Conservation (phyloP, 2,888 invertebrate species). For the Hypercompe scribonia region DNA sequence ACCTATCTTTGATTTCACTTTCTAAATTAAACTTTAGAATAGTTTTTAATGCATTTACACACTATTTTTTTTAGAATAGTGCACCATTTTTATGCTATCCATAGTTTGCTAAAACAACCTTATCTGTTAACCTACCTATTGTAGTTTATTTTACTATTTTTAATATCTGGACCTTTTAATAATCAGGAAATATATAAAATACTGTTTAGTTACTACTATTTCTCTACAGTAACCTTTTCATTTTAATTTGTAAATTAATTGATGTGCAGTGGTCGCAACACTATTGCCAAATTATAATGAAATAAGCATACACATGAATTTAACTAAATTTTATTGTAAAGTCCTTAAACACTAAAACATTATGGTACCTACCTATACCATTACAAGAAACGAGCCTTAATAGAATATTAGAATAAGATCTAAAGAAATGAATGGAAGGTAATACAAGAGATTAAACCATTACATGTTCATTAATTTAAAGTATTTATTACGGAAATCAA, state of each 20-base stretch:
- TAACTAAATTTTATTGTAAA: constrained; percentile 76
- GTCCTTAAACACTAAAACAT: constrained; percentile 77
- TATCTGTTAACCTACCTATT: background rate
- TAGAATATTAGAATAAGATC: background rate
- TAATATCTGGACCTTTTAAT: background rate
- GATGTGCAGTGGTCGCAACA: constrained; percentile 2
- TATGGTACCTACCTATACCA: constrained; percentile 65
- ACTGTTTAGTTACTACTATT: background rate
- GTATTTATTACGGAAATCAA: constrained; percentile 5
- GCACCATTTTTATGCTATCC: background rate
- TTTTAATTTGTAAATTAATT: background rate
- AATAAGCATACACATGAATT: constrained; percentile 73
- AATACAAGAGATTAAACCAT: constrained; percentile 36
- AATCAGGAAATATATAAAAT: background rate
- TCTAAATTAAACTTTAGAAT: background rate
- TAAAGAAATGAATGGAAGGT: constrained; percentile 34
- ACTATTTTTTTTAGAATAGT: background rate
- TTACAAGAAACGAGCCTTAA: constrained; percentile 56
- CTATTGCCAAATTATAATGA: constrained; percentile 34
- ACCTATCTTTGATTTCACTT: background rate
- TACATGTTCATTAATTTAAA: constrained; percentile 17
- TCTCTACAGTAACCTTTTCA: background rate
- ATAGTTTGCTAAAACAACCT: background rate
- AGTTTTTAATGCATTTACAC: background rate
- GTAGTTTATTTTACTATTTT: background rate